phyloP scores from a whole-genome alignment of 2,113 vertebrate species.

The Oncorhynchus clarkii region DNA sequence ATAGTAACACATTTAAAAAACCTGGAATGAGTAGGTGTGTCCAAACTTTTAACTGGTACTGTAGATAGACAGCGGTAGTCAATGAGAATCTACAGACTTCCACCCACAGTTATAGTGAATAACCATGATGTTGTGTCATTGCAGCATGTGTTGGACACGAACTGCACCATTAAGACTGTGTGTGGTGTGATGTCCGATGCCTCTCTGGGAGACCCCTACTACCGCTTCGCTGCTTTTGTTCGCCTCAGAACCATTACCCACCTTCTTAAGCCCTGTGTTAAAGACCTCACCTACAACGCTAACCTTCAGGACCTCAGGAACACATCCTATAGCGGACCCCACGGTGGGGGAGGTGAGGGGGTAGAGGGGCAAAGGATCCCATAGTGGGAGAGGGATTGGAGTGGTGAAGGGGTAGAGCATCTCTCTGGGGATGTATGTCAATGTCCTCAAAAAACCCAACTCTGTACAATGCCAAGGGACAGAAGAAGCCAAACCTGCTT shows the following conservation, averaged over 20 bases:
- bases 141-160: conserved; percentile 52
- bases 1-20: too few relatives aligned
- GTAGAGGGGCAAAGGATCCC: neutral
- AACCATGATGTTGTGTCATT: conserved; percentile 13
- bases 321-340: conserved; percentile 57
- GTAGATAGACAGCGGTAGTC: too few relatives aligned
- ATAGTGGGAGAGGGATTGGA: too few relatives aligned
- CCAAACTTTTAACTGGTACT: too few relatives aligned
- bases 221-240: conserved; percentile 55
- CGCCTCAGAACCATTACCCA: conserved; percentile 25
- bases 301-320: conserved; percentile 66
- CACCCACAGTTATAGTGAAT: neutral
- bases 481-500: too few relatives aligned
- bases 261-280: conserved; percentile 26
- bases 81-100: too few relatives aligned
- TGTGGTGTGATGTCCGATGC: conserved; percentile 61
- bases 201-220: conserved; percentile 51
- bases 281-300: conserved; percentile 50
- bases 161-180: conserved; percentile 69
- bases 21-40: too few relatives aligned
- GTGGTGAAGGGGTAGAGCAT: neutral
- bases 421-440: conserved; percentile 4
- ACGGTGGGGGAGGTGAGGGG: conserved; percentile 63
- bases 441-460: too few relatives aligned
- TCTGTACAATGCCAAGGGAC: too few relatives aligned